phyloP scores from a whole-genome alignment of 2,113 vertebrate species.

The Gambusia holbrooki region DNA sequence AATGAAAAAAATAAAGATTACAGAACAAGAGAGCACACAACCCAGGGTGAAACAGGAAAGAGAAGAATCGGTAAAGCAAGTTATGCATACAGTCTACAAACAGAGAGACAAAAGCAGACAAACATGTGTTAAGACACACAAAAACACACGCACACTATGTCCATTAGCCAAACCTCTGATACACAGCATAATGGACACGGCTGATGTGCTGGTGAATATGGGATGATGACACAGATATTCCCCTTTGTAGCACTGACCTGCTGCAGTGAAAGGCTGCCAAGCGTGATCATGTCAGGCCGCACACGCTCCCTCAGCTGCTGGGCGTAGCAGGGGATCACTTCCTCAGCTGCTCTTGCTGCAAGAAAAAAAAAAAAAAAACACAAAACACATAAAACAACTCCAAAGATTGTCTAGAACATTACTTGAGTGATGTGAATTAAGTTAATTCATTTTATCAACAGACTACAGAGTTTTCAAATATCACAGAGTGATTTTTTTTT shows the following conservation, averaged over 20 bases:
- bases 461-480: background rate
- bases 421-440: background rate
- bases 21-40: conserved; percentile 16
- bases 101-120: conserved; percentile 40
- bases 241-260: conserved; percentile 89
- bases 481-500: too few species aligned
- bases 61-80: conserved; percentile 15
- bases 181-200: conserved; percentile 75
- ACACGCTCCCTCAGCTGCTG: conserved; percentile 85
- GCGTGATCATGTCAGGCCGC: conserved; percentile 86
- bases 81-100: background rate
- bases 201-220: conserved; percentile 79
- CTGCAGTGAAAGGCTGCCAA: conserved; percentile 86
- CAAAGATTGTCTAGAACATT: conserved; percentile 9
- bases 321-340: conserved; percentile 79
- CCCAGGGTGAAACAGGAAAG: conserved; percentile 11
- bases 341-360: conserved; percentile 69
- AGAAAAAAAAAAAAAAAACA: conserved; percentile 39
- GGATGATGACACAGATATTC: conserved; percentile 80
- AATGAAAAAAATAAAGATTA: conserved; percentile 14
- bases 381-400: background rate
- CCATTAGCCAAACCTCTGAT: conserved; percentile 70
- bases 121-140: conserved; percentile 18
- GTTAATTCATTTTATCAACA: background rate
- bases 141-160: conserved; percentile 29